Conservation (phyloP, 2,888 invertebrate genomes). For the Falcaria lacertinaria region DNA sequence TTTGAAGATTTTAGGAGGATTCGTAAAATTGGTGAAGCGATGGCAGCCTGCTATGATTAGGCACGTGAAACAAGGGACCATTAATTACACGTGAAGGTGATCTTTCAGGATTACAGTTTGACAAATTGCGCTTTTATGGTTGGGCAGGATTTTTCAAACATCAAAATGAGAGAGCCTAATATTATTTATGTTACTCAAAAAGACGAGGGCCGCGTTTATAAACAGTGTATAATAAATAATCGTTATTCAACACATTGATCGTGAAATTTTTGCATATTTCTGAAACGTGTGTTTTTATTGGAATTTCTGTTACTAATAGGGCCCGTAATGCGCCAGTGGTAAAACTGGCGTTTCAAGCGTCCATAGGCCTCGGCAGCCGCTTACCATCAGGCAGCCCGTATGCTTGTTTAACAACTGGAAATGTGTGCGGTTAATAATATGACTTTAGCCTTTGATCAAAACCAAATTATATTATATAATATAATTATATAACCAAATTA, state of each 20-base stretch:
- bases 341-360: no score
- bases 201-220: neutral
- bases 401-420: no score
- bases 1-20: neutral
- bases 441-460: no score
- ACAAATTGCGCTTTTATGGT: constrained; percentile 33
- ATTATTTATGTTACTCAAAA: constrained; percentile 4
- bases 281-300: no score
- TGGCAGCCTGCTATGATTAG: no score
- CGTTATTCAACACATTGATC: neutral
- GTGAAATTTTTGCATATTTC: neutral
- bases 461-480: no score
- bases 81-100: constrained; percentile 30
- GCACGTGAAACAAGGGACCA: constrained; percentile 13
- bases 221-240: constrained; percentile 3
- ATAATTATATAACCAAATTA: no score
- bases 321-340: no score
- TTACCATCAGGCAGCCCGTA: no score
- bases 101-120: constrained; percentile 30
- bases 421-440: no score
- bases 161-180: constrained; percentile 3
- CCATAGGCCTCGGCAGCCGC: no score
- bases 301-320: neutral
- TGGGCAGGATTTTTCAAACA: constrained; percentile 23
- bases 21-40: no score